Conservation (phyloP, 92 coral and sea anemone species). For the Paragorgia papillata region DNA sequence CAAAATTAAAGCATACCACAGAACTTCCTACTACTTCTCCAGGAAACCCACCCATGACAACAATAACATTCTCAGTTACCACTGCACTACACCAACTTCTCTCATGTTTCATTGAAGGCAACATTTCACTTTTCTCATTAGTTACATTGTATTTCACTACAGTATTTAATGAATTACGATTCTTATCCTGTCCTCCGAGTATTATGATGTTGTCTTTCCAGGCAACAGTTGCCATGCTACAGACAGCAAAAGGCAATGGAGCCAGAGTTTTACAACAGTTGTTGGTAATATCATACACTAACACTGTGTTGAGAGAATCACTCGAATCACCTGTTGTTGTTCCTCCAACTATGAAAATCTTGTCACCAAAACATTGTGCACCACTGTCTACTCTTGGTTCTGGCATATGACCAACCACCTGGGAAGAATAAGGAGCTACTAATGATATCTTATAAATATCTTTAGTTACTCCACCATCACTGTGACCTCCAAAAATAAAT, state of each 20-base stretch:
- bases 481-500: conserved; percentile 19
- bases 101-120: conserved; percentile 75
- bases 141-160: conserved; percentile 54
- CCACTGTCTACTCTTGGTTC: conserved; percentile 2
- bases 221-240: conserved; percentile 30
- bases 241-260: conserved; percentile 21
- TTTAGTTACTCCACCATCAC: background rate
- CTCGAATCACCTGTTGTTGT: background rate
- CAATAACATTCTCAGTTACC: conserved; percentile 53
- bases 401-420: conserved; percentile 2
- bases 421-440: conserved; percentile 5
- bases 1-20: conserved; percentile 67
- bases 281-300: conserved; percentile 14
- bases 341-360: conserved; percentile 25
- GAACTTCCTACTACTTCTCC: conserved; percentile 62
- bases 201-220: conserved; percentile 7
- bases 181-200: conserved; percentile 13
- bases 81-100: conserved; percentile 85
- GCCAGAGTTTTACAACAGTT: background rate
- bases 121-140: conserved; percentile 69
- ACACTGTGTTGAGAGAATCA: background rate
- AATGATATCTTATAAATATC: background rate
- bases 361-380: conserved; percentile 14
- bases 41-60: conserved; percentile 85
- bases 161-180: background rate